These are phyloP conservation scores for Synanthedon andrenaeformis DNA, from an alignment of 2,888 invertebrate species.

Conservation along the genomic window DNA sequence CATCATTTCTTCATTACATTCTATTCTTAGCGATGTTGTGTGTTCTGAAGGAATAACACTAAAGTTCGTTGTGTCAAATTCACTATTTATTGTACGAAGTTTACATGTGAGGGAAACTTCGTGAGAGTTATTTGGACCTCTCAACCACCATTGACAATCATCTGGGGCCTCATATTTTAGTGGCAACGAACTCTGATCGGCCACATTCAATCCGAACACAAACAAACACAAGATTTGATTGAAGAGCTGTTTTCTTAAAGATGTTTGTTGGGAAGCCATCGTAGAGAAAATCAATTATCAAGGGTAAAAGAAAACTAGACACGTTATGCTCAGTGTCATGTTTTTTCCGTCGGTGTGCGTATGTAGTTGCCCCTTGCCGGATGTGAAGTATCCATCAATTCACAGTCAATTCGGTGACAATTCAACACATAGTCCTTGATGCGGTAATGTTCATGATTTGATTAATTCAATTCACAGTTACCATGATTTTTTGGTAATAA, in stretches of 20 bases:
- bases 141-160: conserved; percentile 84
- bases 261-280: conserved; percentile 50
- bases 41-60: conserved; percentile 87
- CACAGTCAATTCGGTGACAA: conserved; percentile 42
- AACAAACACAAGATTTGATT: conserved; percentile 56
- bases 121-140: conserved; percentile 72
- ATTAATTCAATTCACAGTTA: conserved; percentile 27
- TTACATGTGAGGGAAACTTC: conserved; percentile 84
- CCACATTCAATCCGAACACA: conserved; percentile 51
- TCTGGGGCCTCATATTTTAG: conserved; percentile 84
- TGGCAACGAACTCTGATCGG: conserved; percentile 61
- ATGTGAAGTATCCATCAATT: conserved; percentile 67
- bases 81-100: conserved; percentile 87
- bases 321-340: conserved; percentile 64
- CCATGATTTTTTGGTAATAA: conserved; percentile 19
- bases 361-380: conserved; percentile 56
- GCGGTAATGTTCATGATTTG: conserved; percentile 34
- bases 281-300: conserved; percentile 59
- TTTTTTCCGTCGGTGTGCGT: conserved; percentile 66
- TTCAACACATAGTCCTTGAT: conserved; percentile 47
- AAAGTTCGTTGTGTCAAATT: conserved; percentile 89
- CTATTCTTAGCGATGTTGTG: conserved; percentile 81
- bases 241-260: conserved; percentile 40
- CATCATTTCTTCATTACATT: conserved; percentile 84
- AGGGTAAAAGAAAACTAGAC: conserved; percentile 64